These are phyloP conservation scores for Machaerirhynchus nigripectus DNA, from an alignment of 2,113 vertebrate species.

Conservation along the genomic window DNA sequence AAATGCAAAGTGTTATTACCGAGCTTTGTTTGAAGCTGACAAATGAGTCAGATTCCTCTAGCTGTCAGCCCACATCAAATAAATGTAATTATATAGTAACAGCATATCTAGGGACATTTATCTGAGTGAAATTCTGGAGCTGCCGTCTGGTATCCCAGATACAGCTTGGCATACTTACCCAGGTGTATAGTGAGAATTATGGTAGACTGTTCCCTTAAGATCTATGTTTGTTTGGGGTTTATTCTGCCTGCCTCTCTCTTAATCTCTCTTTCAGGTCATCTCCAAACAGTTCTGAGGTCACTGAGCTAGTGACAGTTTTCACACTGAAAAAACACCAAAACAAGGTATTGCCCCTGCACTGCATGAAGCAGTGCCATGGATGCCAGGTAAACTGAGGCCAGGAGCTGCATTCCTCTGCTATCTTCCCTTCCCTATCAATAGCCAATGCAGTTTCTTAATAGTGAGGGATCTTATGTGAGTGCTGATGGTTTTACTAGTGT, in stretches of 20 bases:
- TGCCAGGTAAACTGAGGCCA: neutral
- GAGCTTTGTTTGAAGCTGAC: neutral
- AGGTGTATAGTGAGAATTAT: neutral
- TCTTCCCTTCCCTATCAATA: neutral
- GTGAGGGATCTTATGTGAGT: neutral
- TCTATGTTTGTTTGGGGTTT: neutral
- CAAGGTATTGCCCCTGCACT: accelerated
- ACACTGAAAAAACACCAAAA: neutral
- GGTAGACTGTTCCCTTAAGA: neutral
- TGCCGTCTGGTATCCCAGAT: neutral
- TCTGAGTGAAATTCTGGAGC: neutral
- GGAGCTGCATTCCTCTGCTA: neutral
- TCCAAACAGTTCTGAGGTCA: neutral
- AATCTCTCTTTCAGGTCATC: neutral
- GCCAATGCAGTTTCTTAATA: neutral
- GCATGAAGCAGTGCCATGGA: neutral
- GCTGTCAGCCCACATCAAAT: neutral
- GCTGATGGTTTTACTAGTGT: neutral
- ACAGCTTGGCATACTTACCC: neutral
- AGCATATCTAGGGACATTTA: neutral
- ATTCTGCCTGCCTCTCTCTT: neutral
- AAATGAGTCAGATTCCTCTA: neutral
- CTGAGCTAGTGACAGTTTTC: neutral
- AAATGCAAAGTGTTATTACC: neutral
- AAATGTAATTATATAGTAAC: neutral